These are phyloP conservation scores for Lerista edwardsae DNA, from an alignment of 2,797 vertebrate species.

Conservation along the genomic window DNA sequence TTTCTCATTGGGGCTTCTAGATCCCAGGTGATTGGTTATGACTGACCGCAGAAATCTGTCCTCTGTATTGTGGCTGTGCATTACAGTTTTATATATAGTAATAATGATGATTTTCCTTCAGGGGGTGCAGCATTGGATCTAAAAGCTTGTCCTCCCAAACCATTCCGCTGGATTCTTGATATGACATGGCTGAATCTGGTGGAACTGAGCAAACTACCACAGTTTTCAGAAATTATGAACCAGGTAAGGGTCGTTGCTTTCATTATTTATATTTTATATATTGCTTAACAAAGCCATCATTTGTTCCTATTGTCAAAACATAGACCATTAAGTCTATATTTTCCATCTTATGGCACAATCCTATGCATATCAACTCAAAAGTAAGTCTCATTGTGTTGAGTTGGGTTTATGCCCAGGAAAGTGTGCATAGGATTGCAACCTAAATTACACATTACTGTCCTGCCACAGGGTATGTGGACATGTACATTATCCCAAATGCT, in stretches of 20 bases:
- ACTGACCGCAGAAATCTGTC: neutral
- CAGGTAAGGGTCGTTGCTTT: slow-evolving; percentile 73
- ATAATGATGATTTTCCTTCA: slow-evolving; percentile 49
- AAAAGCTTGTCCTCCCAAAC: slow-evolving; percentile 84
- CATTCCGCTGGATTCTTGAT: slow-evolving; percentile 84
- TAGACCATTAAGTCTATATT: neutral
- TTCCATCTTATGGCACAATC: no score
- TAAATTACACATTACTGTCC: slow-evolving; percentile 4
- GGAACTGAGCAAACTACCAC: slow-evolving; percentile 82
- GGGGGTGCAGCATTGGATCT: slow-evolving; percentile 86
- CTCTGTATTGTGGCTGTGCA: neutral
- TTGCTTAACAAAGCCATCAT: neutral
- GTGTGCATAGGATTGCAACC: neutral
- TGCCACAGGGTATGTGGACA: neutral
- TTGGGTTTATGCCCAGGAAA: no score
- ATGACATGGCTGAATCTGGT: slow-evolving; percentile 86
- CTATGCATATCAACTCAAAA: no score
- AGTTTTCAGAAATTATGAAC: slow-evolving; percentile 80
- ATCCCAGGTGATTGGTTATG: neutral
- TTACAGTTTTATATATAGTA: neutral
- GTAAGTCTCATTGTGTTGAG: no score
- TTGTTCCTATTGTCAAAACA: neutral
- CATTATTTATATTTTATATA: slow-evolving; percentile 11
- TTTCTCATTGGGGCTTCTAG: neutral
- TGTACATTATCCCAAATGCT: slow-evolving; percentile 4